phyloP scores from a whole-genome alignment of 2,113 vertebrate genomes.

The Origma solitaria region DNA sequence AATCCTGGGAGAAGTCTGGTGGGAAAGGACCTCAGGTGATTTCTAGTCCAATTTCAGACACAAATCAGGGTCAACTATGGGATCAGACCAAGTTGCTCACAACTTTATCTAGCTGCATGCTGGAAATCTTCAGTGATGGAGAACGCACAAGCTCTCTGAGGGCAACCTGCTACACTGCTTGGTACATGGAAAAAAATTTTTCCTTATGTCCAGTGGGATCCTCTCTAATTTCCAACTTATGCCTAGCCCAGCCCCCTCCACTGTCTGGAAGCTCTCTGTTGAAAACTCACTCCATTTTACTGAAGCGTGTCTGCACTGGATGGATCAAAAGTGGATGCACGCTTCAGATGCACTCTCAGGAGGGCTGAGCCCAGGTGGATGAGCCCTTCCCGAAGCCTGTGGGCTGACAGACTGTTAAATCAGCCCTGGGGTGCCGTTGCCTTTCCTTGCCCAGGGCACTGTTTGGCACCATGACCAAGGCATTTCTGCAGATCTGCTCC shows the following conservation, averaged over 20 bases:
- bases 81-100: neutral
- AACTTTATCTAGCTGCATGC: neutral
- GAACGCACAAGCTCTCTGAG: neutral
- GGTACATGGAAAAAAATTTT: neutral
- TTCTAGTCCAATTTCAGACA: neutral
- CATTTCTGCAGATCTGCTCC: neutral
- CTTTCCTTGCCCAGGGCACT: neutral
- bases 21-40: neutral
- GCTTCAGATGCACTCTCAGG: neutral
- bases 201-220: neutral
- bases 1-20: neutral
- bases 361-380: neutral
- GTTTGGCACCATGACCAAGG: accelerated
- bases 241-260: accelerated
- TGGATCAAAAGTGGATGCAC: neutral
- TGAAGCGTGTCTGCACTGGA: neutral
- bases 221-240: neutral
- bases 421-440: neutral
- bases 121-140: neutral
- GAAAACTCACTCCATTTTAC: neutral
- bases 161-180: neutral
- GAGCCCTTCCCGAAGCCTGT: accelerated
- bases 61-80: neutral
- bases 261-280: neutral
- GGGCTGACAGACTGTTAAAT: neutral